Conservation (phyloP, 2,113 vertebrate species). For the Antigone vipio region DNA sequence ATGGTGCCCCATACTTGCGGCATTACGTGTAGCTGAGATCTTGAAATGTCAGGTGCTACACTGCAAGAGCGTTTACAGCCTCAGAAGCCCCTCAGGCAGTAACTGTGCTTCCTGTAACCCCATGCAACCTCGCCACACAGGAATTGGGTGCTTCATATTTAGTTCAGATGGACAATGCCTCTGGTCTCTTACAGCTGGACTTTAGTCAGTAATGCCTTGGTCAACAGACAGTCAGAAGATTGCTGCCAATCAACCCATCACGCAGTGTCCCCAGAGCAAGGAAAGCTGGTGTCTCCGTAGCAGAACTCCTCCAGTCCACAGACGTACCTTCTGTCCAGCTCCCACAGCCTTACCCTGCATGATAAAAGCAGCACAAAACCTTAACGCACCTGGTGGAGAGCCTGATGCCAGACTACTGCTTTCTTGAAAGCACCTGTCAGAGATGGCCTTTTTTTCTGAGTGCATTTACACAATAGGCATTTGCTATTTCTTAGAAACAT, state of each 20-base stretch:
- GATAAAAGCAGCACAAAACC: neutral
- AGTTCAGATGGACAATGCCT: neutral
- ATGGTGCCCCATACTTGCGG: neutral
- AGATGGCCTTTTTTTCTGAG: neutral
- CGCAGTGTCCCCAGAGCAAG: neutral
- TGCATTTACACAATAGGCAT: neutral
- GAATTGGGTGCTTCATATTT: rapidly evolving
- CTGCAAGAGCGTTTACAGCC: neutral
- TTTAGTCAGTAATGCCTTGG: neutral
- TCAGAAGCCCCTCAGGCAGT: neutral
- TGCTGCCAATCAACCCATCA: neutral
- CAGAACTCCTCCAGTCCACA: neutral
- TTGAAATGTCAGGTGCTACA: neutral
- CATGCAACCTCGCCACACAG: rapidly evolving
- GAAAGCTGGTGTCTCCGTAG: neutral
- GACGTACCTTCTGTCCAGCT: neutral
- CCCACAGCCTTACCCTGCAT: neutral
- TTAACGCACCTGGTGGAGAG: neutral
- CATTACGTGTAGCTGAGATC: rapidly evolving
- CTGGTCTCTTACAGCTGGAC: neutral
- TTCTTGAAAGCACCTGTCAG: neutral
- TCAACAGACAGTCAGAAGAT: neutral
- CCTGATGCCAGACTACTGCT: neutral
- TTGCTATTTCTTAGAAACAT: neutral
- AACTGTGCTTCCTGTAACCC: neutral